Conservation (phyloP, 2,797 vertebrate species). For the Diplodus sargus region DNA sequence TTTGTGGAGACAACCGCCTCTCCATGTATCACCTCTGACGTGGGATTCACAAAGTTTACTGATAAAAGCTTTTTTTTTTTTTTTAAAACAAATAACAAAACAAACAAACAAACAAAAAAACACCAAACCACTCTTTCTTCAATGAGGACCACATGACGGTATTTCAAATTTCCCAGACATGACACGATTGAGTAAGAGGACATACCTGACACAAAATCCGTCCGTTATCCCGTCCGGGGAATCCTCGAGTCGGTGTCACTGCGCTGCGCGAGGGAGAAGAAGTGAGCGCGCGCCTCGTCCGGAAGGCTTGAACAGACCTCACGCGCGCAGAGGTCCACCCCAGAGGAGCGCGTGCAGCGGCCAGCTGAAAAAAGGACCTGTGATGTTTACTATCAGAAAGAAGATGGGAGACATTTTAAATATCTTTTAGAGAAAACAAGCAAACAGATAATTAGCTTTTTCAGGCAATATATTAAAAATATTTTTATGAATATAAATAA, state of each 20-base stretch:
- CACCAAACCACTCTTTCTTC: background rate
- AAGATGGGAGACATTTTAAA: background rate
- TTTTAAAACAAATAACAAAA: background rate
- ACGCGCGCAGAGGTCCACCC: constrained; percentile 62
- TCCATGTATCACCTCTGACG: background rate
- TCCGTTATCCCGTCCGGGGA: constrained; percentile 19
- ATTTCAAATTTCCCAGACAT: background rate
- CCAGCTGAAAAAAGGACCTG: background rate
- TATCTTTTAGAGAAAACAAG: background rate
- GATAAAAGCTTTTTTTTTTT: background rate
- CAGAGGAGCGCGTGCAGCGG: constrained; percentile 24
- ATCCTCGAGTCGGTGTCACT: constrained; percentile 2
- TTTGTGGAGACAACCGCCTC: background rate
- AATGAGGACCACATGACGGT: no score
- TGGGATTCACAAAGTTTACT: background rate
- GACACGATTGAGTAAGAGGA: background rate
- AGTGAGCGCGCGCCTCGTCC: constrained; percentile 51
- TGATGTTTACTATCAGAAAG: background rate
- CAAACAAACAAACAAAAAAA: background rate
- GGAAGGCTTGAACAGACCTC: constrained; percentile 55
- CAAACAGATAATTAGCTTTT: background rate
- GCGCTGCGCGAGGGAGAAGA: background rate
- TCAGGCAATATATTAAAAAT: background rate
- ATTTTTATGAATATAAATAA: background rate
- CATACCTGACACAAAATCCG: constrained; percentile 50